A percentile compares a stretch with the other conserved stretches of the same genome.
Conservation (phyloP, 2,888 invertebrate genomes). For the Diadromus collaris region DNA sequence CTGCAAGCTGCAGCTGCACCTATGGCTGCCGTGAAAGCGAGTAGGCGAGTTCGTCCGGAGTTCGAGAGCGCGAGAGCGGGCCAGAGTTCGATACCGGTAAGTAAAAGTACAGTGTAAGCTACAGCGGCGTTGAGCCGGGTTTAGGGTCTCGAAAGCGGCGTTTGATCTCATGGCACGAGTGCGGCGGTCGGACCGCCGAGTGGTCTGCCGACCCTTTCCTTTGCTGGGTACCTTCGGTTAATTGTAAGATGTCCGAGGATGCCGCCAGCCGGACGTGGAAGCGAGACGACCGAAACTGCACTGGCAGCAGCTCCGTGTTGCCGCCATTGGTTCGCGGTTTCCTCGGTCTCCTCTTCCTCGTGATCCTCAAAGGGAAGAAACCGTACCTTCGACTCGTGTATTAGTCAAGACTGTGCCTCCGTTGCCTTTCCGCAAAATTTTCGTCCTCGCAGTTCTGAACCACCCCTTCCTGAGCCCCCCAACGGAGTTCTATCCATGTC, state of each 20-base stretch:
- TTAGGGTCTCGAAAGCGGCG: slow-evolving; percentile 37
- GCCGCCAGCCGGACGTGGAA: slow-evolving; percentile 1
- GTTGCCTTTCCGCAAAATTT: slow-evolving; percentile 12
- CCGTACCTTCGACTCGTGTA: slow-evolving; percentile 17
- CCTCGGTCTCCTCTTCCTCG: neutral
- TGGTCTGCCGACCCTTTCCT: slow-evolving; percentile 43
- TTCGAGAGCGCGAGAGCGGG: neutral
- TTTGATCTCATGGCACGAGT: slow-evolving; percentile 49
- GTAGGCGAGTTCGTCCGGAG: neutral
- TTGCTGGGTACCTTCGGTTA: slow-evolving; percentile 43
- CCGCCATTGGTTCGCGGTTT: slow-evolving; percentile 36
- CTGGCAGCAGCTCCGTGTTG: neutral
- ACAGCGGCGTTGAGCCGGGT: slow-evolving; percentile 22
- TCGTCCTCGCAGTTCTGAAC: neutral
- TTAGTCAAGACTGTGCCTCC: neutral
- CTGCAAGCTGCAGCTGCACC: slow-evolving; percentile 41
- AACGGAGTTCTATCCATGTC: slow-evolving; percentile 5
- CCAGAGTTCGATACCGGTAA: slow-evolving; percentile 14
- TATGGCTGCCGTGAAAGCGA: neutral
- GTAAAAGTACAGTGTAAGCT: slow-evolving; percentile 25
- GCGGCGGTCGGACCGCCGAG: slow-evolving; percentile 41
- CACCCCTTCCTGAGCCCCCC: neutral
- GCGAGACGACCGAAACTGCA: slow-evolving; percentile 9
- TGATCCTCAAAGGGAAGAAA: slow-evolving; percentile 51
- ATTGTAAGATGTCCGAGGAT: slow-evolving; percentile 51